phyloP scores from a whole-genome alignment of 2,797 vertebrate genomes.

The Scarus forsteni region DNA sequence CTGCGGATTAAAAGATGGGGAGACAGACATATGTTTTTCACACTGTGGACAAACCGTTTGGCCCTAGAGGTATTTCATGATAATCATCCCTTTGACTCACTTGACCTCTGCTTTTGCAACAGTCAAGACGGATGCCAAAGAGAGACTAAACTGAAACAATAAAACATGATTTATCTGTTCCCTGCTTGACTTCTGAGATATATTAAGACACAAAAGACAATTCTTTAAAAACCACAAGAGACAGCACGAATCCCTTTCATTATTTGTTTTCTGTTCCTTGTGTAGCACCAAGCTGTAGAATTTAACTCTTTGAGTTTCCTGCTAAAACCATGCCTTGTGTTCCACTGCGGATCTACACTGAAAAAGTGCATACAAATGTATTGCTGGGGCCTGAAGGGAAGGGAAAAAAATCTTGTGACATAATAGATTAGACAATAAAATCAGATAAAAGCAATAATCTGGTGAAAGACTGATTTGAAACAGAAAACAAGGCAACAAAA shows the following conservation, averaged over 20 bases:
- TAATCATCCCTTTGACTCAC: background rate
- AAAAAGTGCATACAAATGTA: background rate
- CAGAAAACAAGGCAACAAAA: background rate
- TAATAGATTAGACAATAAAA: slow-evolving; percentile 15
- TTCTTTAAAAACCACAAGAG: slow-evolving; percentile 23
- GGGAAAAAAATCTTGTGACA: background rate
- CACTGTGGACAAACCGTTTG: slow-evolving; percentile 21
- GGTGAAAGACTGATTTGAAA: slow-evolving; percentile 12
- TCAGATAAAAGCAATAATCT: background rate
- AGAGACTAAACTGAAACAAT: slow-evolving; percentile 24
- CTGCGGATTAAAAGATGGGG: slow-evolving; percentile 37
- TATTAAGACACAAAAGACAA: slow-evolving; percentile 25
- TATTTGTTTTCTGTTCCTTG: slow-evolving; percentile 13
- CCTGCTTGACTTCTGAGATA: slow-evolving; percentile 25
- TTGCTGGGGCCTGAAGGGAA: background rate
- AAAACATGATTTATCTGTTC: slow-evolving; percentile 30
- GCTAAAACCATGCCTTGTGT: background rate
- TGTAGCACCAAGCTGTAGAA: slow-evolving; percentile 5
- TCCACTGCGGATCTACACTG: background rate
- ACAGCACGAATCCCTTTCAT: slow-evolving; percentile 7
- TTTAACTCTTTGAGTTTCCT: slow-evolving; percentile 1
- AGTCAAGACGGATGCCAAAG: slow-evolving; percentile 4
- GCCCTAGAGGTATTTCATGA: background rate
- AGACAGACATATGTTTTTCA: slow-evolving; percentile 38
- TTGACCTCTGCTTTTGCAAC: slow-evolving; percentile 24